These are phyloP conservation scores for Drosophila bocki DNA, from an alignment of 1,140 invertebrate genomes.

Conservation along the genomic window DNA sequence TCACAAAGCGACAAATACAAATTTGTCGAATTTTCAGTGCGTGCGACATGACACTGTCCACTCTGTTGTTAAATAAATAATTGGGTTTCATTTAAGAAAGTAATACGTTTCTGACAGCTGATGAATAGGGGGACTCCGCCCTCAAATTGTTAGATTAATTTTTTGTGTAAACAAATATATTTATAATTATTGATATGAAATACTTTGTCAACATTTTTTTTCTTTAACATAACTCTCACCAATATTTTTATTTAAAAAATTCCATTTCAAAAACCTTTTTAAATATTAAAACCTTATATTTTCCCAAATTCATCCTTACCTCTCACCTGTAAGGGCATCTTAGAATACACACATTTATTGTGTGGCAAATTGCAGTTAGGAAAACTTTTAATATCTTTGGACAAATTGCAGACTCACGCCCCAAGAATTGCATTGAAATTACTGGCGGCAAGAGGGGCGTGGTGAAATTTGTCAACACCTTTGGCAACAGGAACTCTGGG, in stretches of 20 bases:
- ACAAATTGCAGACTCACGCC: conserved; percentile 40
- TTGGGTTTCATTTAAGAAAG: conserved; percentile 15
- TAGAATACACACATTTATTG: not conserved
- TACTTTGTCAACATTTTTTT: no score
- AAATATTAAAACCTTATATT: not conserved
- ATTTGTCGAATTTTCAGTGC: conserved; percentile 28
- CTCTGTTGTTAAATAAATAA: conserved; percentile 18
- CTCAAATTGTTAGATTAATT: no score
- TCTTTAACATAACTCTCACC: no score
- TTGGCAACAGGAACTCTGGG: conserved; percentile 6
- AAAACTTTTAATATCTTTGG: conserved; percentile 19
- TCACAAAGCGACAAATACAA: conserved; percentile 13
- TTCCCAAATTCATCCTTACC: not conserved
- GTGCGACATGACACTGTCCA: not conserved
- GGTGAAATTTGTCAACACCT: conserved; percentile 34
- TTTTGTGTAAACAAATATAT: no score
- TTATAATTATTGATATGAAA: no score
- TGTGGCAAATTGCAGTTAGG: not conserved
- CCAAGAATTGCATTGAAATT: conserved; percentile 29
- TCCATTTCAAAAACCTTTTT: no score
- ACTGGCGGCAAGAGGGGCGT: not conserved
- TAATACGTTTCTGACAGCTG: conserved; percentile 1
- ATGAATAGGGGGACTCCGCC: not conserved
- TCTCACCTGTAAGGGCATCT: not conserved
- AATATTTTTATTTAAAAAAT: no score